phyloP scores from a whole-genome alignment of 1,140 invertebrate species.

The Tribolium castaneum region DNA sequence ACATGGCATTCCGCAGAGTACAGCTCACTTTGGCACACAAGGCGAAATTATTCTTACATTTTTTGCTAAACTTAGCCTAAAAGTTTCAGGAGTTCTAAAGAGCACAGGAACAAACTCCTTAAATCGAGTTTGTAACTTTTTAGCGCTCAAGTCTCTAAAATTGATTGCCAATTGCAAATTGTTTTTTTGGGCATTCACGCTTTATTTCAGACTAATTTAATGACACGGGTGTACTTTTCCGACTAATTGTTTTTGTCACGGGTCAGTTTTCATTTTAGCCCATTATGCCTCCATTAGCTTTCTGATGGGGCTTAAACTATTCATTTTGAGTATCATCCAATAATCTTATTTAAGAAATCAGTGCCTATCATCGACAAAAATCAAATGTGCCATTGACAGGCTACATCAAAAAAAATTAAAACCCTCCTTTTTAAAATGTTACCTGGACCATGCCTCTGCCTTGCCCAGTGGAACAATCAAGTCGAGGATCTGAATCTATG shows the following conservation, averaged over 20 bases:
- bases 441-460: conserved; percentile 48
- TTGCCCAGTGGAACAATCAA: conserved; percentile 39
- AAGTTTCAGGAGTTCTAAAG: not conserved
- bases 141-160: not conserved
- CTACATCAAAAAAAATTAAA: conserved; percentile 36
- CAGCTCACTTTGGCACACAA: not conserved
- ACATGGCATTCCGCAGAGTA: no score
- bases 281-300: no score
- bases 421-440: conserved; percentile 52
- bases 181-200: not conserved
- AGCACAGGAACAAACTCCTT: not conserved
- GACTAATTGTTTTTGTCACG: not conserved
- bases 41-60: not conserved
- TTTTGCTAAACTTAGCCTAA: not conserved
- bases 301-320: no score
- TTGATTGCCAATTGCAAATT: not conserved
- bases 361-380: conserved; percentile 1
- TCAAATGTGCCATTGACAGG: conserved; percentile 20
- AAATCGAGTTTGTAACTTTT: not conserved
- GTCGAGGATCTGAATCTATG: conserved; percentile 8
- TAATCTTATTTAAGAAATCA: not conserved
- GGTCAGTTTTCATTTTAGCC: not conserved
- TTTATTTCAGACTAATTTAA: not conserved
- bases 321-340: not conserved
- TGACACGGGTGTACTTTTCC: not conserved